Conservation (phyloP, 2,113 vertebrate genomes). For the Isurus oxyrinchus region DNA sequence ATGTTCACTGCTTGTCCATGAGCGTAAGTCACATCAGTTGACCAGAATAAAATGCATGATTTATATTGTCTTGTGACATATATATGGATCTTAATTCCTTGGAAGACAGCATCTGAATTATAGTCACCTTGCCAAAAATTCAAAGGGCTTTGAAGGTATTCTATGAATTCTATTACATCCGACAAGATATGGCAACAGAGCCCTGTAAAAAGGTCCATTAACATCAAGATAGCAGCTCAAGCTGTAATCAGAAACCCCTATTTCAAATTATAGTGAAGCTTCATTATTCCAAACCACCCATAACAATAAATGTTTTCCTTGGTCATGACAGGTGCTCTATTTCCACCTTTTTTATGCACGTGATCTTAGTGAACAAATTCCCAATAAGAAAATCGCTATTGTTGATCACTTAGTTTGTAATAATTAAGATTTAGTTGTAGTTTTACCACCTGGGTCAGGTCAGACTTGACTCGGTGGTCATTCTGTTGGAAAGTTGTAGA, state of each 20-base stretch:
- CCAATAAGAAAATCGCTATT: not conserved
- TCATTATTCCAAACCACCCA: slow-evolving; percentile 24
- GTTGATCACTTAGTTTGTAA: not conserved
- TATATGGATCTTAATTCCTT: slow-evolving; percentile 12
- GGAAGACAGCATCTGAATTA: slow-evolving; percentile 3
- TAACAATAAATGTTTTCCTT: slow-evolving; percentile 33
- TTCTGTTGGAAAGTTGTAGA: not conserved
- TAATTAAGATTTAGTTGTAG: not conserved
- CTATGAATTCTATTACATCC: slow-evolving; percentile 22
- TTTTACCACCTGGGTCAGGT: not conserved
- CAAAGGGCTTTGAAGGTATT: not conserved
- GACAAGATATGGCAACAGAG: not conserved
- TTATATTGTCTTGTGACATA: not conserved
- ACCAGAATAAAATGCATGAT: slow-evolving; percentile 25
- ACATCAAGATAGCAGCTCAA: not conserved
- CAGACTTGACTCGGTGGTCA: not conserved
- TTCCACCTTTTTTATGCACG: not conserved
- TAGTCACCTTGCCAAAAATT: slow-evolving; percentile 29
- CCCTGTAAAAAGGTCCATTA: slow-evolving; percentile 3
- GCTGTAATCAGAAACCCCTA: not conserved
- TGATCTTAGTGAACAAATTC: not conserved
- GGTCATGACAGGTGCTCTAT: not conserved
- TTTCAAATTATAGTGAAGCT: slow-evolving; percentile 20
- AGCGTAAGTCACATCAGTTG: slow-evolving; percentile 5
- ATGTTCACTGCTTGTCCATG: not conserved